phyloP scores from a whole-genome alignment of 2,797 vertebrate genomes.

The Garrulus glandarius region DNA sequence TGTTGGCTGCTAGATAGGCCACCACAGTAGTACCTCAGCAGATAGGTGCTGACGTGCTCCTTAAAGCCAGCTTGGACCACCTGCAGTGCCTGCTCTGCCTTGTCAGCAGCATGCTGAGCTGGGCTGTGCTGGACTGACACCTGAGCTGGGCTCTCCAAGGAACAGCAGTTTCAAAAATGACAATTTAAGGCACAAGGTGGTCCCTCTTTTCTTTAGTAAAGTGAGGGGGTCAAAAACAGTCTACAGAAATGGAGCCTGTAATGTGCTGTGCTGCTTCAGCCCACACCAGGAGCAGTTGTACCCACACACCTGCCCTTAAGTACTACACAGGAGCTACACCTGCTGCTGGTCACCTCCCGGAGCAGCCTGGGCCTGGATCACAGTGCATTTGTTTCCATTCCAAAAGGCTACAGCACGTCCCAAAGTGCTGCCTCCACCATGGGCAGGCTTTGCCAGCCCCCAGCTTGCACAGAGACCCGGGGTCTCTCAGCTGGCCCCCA shows the following conservation, averaged over 20 bases:
- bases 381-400: not conserved
- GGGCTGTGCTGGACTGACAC: not conserved
- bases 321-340: not conserved
- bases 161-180: not conserved
- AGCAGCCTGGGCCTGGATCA: not conserved
- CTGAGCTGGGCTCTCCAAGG: not conserved
- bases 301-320: not conserved
- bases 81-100: not conserved
- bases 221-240: not conserved
- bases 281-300: not conserved
- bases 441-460: not conserved
- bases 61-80: not conserved
- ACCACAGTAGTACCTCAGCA: not conserved
- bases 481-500: not conserved
- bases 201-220: not conserved
- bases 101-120: not conserved
- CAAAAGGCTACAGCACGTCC: not conserved
- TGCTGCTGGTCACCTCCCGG: not conserved
- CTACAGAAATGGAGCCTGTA: not conserved
- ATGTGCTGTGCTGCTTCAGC: not conserved
- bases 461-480: not conserved
- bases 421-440: not conserved
- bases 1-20: not conserved
- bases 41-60: not conserved
- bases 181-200: not conserved